phyloP scores from a whole-genome alignment of 1,140 invertebrate genomes.

The Nylanderia fulva region DNA sequence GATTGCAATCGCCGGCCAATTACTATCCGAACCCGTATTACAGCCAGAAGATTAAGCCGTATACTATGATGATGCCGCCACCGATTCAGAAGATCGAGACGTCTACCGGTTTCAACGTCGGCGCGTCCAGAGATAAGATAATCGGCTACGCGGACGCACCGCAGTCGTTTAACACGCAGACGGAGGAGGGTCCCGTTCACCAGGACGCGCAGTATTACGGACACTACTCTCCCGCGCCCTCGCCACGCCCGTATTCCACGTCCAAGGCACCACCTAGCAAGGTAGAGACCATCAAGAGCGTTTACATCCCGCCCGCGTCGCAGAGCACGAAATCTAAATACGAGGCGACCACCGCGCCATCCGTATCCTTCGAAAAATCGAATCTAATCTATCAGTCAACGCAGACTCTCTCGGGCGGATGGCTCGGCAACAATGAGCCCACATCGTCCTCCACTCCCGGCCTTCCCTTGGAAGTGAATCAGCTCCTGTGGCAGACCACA shows the following conservation, averaged over 20 bases:
- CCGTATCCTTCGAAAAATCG: constrained; percentile 86
- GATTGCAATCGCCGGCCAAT: constrained; percentile 73
- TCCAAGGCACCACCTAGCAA: constrained; percentile 57
- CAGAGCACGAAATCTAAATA: constrained; percentile 61
- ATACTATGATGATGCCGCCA: constrained; percentile 90
- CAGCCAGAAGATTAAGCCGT: constrained; percentile 82
- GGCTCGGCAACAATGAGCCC: constrained; percentile 55
- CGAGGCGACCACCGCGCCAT: constrained; percentile 78
- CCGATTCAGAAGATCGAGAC: constrained; percentile 86
- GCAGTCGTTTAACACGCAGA: constrained; percentile 73
- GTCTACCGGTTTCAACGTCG: constrained; percentile 75
- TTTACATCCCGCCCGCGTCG: constrained; percentile 45
- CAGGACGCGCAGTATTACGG: constrained; percentile 66
- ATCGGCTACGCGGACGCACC: constrained; percentile 61
- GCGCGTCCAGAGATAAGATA: constrained; percentile 64
- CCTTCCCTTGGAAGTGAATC: constrained; percentile 64
- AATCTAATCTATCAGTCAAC: constrained; percentile 88
- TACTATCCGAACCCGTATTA: constrained; percentile 76
- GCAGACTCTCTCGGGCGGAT: constrained; percentile 72
- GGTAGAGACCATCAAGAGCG: constrained; percentile 70
- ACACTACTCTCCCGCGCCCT: constrained; percentile 65
- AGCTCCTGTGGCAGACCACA: constrained; percentile 80
- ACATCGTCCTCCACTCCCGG: constrained; percentile 24
- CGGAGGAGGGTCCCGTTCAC: constrained; percentile 72
- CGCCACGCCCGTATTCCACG: constrained; percentile 64